These are phyloP conservation scores for Scopus umbretta DNA, from an alignment of 2,113 vertebrate species.

Conservation along the genomic window DNA sequence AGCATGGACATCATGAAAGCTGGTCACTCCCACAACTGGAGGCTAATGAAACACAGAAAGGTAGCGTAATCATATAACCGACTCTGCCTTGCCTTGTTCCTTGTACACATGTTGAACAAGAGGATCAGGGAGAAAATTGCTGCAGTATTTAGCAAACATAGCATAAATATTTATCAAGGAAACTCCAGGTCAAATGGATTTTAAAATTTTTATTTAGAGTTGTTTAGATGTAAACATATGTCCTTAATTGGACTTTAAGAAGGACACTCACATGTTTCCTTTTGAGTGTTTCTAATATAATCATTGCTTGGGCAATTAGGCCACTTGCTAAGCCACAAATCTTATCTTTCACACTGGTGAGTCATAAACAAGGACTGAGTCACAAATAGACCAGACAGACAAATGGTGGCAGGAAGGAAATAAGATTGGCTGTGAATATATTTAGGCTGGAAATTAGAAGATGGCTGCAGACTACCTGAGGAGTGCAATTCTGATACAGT, in stretches of 20 bases:
- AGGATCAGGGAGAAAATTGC: background rate
- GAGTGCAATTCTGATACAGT: background rate
- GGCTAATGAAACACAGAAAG: background rate
- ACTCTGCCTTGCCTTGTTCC: background rate
- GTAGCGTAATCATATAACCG: background rate
- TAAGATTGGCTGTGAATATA: conserved; percentile 35
- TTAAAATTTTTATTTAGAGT: background rate
- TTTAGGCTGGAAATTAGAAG: conserved; percentile 26
- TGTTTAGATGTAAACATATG: conserved; percentile 28
- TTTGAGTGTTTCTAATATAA: conserved; percentile 30
- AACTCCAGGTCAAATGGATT: background rate
- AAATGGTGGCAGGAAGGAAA: conserved; percentile 53
- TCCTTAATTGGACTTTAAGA: conserved; percentile 28
- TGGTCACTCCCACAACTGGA: background rate
- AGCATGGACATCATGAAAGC: background rate
- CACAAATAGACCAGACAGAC: conserved; percentile 57
- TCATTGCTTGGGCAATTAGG: conserved; percentile 33
- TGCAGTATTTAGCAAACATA: background rate
- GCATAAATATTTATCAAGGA: conserved; percentile 19
- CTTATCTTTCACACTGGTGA: conserved; percentile 55
- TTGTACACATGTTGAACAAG: background rate
- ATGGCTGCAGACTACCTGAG: conserved; percentile 16
- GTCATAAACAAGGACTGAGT: conserved; percentile 53
- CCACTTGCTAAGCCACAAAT: conserved; percentile 53
- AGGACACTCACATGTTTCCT: background rate